Evolutionary conservation across 2,113 vertebrate genomes (phyloP), one percentile per base, ranked within the genome.

Genomic region (Zapornia atra): DNA sequence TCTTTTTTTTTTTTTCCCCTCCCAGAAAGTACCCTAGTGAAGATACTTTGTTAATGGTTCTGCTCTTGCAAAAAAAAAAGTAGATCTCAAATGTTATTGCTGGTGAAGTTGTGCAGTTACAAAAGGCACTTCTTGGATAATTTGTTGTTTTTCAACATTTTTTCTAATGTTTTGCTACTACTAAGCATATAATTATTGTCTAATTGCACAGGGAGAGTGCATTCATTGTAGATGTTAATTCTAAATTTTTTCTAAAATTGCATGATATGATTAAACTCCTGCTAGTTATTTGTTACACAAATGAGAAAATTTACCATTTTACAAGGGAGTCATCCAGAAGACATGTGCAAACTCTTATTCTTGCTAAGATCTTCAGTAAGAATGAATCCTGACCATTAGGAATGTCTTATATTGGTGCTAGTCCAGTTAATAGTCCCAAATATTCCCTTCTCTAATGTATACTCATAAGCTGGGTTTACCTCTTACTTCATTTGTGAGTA

Each of bases 201-300:
- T 96, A 84, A 94, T 91, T 93, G 69, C 65, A 57, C 53, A 25
- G 21, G 25, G 80, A 72, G 65, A 29, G 24, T 51, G 86, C 92
- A 90, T 96, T 94, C 72, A 57, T 90, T 96, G 60, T 69, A 65
- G 81, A 44, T 69, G 46, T 92, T 93, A 93, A 82, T 88, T 88
- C 71, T 63, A n/a, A 61, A 1, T 89, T 93, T 70, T 71, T 33
- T 76, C 34, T 68, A 21, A 56, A 75, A 69, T 44, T 71, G 34
- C 21, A 11, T 89, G 65, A 61, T 75, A 2, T 15, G n/a, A 68
- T 84, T 88, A 93, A 95, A 75, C 15, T 9, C 11, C 57, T 72
- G 57, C 57, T 92, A 72, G 48, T 92, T 95, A 54, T 57, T 90
- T 92, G 28, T 68, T 38, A 36, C 64, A 34, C 44, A 87, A 75